Percentiles rank a stretch among this genome's conserved stretches.
phyloP scores from a whole-genome alignment of 2,797 vertebrate species.

The Threskiornis aethiopicus region DNA sequence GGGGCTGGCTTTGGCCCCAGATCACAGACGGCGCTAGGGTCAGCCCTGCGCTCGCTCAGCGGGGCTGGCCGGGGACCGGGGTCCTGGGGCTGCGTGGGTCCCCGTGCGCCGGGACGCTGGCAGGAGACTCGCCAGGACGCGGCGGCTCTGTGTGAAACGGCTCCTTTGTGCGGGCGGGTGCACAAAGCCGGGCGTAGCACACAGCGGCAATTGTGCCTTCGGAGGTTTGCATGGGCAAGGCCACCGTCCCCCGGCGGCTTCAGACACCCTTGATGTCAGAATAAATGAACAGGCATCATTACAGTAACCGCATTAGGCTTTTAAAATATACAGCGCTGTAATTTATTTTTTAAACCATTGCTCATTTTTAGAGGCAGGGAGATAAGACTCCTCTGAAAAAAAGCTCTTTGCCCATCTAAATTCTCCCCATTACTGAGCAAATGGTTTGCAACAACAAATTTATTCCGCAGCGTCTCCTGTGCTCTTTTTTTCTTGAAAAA shows the following conservation, averaged over 20 bases:
- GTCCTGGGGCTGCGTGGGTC: neutral
- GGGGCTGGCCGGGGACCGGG: neutral
- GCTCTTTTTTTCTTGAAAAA: constrained; percentile 57
- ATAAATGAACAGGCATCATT: neutral
- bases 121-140: neutral
- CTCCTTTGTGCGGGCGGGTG: neutral
- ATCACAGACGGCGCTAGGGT: rapidly evolving
- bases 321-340: rapidly evolving
- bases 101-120: neutral
- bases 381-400: neutral
- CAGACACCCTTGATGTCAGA: neutral
- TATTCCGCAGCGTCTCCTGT: constrained; percentile 33
- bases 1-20: neutral
- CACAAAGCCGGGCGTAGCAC: neutral
- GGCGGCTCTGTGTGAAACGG: neutral
- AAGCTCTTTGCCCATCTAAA: constrained; percentile 46
- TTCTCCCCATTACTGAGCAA: constrained; percentile 58
- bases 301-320: neutral
- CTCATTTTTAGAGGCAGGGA: neutral
- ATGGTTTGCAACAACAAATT: constrained; percentile 58
- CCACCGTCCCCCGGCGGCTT: neutral
- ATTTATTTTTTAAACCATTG: neutral
- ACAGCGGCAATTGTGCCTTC: neutral
- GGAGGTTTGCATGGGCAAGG: neutral
- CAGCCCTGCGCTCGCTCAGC: neutral